Evolutionary conservation across 1,140 invertebrate species (phyloP).

Genomic region (Drosophila funebris): DNA sequence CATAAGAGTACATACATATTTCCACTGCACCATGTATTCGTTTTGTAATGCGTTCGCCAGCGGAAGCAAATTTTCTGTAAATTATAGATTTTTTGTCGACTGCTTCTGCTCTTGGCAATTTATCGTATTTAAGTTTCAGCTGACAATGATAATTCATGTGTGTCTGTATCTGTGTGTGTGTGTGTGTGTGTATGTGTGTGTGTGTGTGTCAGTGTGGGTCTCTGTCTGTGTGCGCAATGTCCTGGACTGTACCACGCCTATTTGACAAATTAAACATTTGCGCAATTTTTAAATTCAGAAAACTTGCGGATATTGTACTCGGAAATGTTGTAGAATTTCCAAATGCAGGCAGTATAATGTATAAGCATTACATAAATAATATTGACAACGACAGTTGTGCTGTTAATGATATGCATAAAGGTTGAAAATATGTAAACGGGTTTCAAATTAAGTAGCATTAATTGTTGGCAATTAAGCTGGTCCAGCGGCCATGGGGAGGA

Average conservation of each 20-base stretch:
- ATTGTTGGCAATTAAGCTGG: no score
- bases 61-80: conserved; percentile 80
- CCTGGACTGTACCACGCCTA: conserved; percentile 50
- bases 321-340: conserved; percentile 1
- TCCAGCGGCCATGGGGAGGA: no score
- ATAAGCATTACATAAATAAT: not conserved
- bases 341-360: not conserved
- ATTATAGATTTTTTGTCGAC: conserved; percentile 71
- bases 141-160: conserved; percentile 68
- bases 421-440: not conserved
- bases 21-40: conserved; percentile 45
- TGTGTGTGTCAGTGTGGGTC: not conserved
- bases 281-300: conserved; percentile 44
- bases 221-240: conserved; percentile 18
- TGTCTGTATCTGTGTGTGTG: not conserved
- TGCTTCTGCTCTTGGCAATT: conserved; percentile 65
- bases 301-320: not conserved
- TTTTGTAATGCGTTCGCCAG: conserved; percentile 43
- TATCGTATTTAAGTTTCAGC: conserved; percentile 75
- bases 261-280: conserved; percentile 61
- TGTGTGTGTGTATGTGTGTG: not conserved
- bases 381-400: not conserved
- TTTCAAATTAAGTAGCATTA: not conserved
- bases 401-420: not conserved
- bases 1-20: conserved; percentile 1